Base-by-base conservation (phyloP, 2,797 vertebrate species). In the Pteropus rufus region DNA sequence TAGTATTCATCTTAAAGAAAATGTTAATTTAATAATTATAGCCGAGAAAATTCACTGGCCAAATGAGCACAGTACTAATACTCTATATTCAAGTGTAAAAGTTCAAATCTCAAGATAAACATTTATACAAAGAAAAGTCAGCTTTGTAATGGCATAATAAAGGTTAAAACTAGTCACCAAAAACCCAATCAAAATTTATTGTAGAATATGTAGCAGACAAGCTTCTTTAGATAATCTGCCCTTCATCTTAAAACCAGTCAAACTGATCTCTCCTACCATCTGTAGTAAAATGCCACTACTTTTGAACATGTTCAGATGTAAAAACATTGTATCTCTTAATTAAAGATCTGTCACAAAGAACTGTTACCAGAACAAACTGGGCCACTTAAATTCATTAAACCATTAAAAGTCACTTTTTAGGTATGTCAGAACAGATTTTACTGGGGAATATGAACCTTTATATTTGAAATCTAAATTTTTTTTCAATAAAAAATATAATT, bases 1-100 rank as follows among this genome's bases (percentile, higher is more conserved):
- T 73, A 77, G 41, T 89, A 89, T 31, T 85, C 46, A 79, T 93
- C 77, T 90, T 87, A 75, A 95, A 90, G 90, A 97, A 96, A 96
- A 94, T 62, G 39, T 80, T 91, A 88, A 90, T 49, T 72, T 77
- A 95, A 70, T 82, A 3, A 91, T n/a, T 95, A 76, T 26, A 41
- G 29, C 41, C 29, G 34, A 19, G 15, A 46, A 84, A 91, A 92
- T 89, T 94, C 67, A 89, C 44, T 73, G 72, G 26, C 46, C 31
- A 95, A 95, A 84, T 75, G 10, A 96, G 81, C 3, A 52, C 62
- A 93, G 70, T 76, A 79, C 31, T 80, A 29, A 69, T 81, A 81
- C 9, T 65, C 4, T 93, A 82, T 89, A 92, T 44, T 95, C 34
- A 97, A 95, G 67, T 56, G 2, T 93, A 89, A 81, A 89, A 77